Evolutionary conservation across 2,888 invertebrate species (phyloP).

Genomic region (Fissipunctia ypsillon): DNA sequence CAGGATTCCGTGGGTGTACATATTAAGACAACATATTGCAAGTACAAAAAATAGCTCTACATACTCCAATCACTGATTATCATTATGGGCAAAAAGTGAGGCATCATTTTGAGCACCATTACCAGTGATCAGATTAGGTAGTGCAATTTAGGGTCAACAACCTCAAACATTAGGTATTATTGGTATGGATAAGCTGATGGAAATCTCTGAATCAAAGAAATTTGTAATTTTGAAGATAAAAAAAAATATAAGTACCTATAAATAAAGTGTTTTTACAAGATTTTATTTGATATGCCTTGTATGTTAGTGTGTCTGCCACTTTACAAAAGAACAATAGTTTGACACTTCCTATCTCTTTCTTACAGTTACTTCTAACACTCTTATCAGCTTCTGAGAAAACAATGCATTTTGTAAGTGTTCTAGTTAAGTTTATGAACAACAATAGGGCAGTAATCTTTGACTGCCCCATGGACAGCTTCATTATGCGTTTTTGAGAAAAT

Average conservation of each 20-base stretch:
- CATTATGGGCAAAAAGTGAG: not conserved
- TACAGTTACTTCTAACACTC: not conserved
- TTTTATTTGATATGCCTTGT: not conserved
- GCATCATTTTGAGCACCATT: not conserved
- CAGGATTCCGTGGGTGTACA: no score
- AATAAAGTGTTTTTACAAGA: not conserved
- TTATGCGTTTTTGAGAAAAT: not conserved
- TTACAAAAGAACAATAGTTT: not conserved
- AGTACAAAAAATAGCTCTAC: no score
- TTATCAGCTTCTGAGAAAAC: not conserved
- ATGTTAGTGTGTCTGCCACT: not conserved
- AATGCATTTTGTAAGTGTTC: not conserved
- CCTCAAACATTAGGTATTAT: not conserved
- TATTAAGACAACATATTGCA: no score
- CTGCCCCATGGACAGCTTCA: not conserved
- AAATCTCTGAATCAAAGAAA: not conserved
- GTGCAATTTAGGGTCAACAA: not conserved
- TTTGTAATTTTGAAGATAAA: not conserved
- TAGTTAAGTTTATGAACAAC: not conserved
- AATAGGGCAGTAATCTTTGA: not conserved
- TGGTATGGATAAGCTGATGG: not conserved
- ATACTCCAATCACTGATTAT: no score
- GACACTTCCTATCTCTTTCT: not conserved
- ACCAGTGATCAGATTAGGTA: not conserved
- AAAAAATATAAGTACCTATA: no score